phyloP scores from a whole-genome alignment of 2,113 vertebrate species.

The Eudyptes chrysolophus region DNA sequence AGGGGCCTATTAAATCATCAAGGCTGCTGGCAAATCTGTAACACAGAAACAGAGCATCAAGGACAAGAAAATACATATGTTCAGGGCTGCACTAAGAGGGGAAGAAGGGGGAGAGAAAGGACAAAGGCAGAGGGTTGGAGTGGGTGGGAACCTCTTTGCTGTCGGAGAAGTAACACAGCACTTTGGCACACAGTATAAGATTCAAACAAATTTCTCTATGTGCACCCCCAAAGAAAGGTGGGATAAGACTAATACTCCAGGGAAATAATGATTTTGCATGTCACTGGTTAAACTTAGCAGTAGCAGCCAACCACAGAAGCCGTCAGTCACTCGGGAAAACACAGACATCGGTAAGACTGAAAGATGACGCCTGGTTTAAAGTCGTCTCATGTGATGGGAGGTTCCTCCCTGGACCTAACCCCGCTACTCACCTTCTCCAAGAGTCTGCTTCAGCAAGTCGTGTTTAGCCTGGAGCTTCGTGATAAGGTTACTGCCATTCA shows the following conservation, averaged over 20 bases:
- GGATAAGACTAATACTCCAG: neutral
- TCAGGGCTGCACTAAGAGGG: neutral
- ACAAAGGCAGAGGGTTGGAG: neutral
- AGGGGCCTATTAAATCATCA: neutral
- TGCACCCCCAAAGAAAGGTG: neutral
- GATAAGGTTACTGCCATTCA: conserved; percentile 98
- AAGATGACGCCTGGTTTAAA: neutral
- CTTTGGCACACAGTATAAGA: neutral
- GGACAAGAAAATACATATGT: neutral
- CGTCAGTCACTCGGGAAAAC: neutral
- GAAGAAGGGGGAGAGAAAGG: neutral
- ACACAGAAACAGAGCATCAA: neutral
- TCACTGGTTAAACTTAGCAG: neutral
- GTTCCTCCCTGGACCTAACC: neutral
- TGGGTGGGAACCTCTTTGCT: neutral
- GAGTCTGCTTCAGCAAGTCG: conserved; percentile 94
- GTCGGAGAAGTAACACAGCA: neutral
- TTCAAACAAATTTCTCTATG: neutral
- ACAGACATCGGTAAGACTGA: neutral
- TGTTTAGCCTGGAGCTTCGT: conserved; percentile 98
- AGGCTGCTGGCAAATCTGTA: neutral
- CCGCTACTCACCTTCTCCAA: conserved; percentile 90
- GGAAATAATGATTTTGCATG: neutral
- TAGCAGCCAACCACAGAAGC: neutral
- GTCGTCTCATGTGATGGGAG: rapidly evolving